Evolutionary conservation across 1,140 invertebrate species (phyloP), one percentile per base, ranked within the genome.

Genomic region (Sminthurides bifidus): DNA sequence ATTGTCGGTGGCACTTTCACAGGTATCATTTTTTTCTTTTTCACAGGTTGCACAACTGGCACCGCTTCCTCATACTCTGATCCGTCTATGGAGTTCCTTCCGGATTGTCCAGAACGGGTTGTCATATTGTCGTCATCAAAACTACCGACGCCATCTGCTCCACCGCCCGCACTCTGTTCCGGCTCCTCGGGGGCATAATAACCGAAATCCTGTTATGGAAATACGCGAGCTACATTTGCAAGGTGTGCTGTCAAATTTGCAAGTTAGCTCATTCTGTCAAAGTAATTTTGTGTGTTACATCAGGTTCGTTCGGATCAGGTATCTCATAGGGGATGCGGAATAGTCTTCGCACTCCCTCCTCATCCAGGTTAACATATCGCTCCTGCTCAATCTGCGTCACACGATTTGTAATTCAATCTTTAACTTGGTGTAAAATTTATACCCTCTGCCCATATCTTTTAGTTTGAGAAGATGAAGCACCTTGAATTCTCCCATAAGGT

Each of bases 281-380:
- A 33, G 31, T 17, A 33, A 33, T 31, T 31, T 3, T 10, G 12
- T 31, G 27, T 17, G 33, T 24, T 30, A 30, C 23, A 6, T 58
- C 56, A 24, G 52, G 46, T 17, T 56, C 40, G 21, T 41, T 55
- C n/a, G 58, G 58, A 45, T 64, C 62, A 1, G 53, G 55, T n/a
- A 64, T 58, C 43, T 57, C 56, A 44, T 46, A 24, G 12, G 63
- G 63, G 15, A 64, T 64, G 29, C 50, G 24, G 45, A 61, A 64
- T 12, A 64, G 56, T 23, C 54, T n/a, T 1, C 63, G 33, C 0
- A 58, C 59, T 52, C 43, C 54, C 1, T 59, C 53, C 27, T 64
- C 59, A 41, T 54, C 43, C 40, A 64, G 43, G 17, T 49, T 59
- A 4, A 64, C 49, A 3, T 45, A 43, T 6, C 56, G 41, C 31